Evolutionary conservation across 2,113 vertebrate genomes (phyloP), one percentile per base, ranked within the genome.

Genomic region (Plectropomus leopardus): DNA sequence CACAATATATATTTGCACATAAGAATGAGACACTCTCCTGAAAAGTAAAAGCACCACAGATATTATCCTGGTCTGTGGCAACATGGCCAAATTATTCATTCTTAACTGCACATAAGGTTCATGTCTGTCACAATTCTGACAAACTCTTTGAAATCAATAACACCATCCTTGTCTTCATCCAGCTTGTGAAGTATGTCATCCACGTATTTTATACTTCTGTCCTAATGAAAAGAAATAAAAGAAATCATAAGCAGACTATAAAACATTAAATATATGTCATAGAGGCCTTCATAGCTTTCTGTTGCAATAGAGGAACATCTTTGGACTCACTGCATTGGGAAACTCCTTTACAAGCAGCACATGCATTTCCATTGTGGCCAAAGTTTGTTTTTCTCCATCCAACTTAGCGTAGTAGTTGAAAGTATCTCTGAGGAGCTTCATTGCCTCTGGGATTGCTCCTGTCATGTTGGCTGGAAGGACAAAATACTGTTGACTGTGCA

Each of bases 321-420:
- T 59, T 79, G 47, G 26, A 65, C 95, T 91, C 88, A 96, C 96
- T 3, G 0, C 7, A 1, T 0, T 11, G 94, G 65, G 13, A 96
- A 96, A 77, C 79, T 97, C 95, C n/a, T n/a, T n/a, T n/a, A 0
- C 54, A 78, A 97, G 93, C 83, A 97, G 79, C 0, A 94, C 92
- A 61, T 95, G 92, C n/a, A 97, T 81, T 82, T 97, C 96, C 77
- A 86, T 93, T 81, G 96, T 96, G 92, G 88, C 95, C 89, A 97
- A 90, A 89, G 95, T 96, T 0, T 55, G 32, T 71, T 92, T 94
- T 81, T 96, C 95, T 0, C 95, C 96, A 14, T 97, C 96, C 77
- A 94, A 96, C 64, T 91, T 93, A 0, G 96, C 96, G 78, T 96
- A 95, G n/a, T 94, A 92, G n/a, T 96, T 88, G 91, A 97, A 97